phyloP scores from a whole-genome alignment of 64 coral and sea anemone species.

The Cladopsammia gracilis region DNA sequence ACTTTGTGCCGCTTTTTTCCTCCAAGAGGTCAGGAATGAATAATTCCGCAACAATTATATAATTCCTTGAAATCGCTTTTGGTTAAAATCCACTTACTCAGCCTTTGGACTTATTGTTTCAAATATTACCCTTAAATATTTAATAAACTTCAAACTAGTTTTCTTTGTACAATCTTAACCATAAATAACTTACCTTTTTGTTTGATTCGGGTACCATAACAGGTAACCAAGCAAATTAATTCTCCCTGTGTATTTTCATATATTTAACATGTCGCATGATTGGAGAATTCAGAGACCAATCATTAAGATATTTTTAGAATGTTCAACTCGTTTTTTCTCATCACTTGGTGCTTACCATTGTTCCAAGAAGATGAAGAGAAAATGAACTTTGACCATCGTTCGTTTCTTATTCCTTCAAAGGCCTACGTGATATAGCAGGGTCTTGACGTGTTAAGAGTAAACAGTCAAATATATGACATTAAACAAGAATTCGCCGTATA shows the following conservation, averaged over 20 bases:
- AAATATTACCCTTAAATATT: slow-evolving; percentile 10
- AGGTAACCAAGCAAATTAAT: background rate
- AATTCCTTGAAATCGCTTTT: background rate
- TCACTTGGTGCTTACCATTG: too few relatives aligned
- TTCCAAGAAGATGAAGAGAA: background rate
- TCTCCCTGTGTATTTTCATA: background rate
- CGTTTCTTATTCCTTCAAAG: too few relatives aligned
- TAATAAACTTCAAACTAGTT: background rate
- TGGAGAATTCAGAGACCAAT: background rate
- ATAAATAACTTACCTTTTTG: background rate
- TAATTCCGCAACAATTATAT: background rate
- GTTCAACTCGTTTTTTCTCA: background rate
- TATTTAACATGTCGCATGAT: background rate
- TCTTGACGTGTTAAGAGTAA: too few relatives aligned
- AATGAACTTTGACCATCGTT: background rate
- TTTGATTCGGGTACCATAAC: slow-evolving; percentile 40
- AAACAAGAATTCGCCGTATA: too few relatives aligned
- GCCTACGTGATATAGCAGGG: too few relatives aligned
- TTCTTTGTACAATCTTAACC: background rate
- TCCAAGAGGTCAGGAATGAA: background rate
- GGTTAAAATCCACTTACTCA: background rate
- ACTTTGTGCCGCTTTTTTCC: slow-evolving; percentile 7
- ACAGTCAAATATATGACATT: too few relatives aligned
- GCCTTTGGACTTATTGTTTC: background rate
- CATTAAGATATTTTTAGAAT: background rate